Evolutionary conservation across 2,888 invertebrate genomes (phyloP).

Genomic region (Branchipolynoe longqiensis): DNA sequence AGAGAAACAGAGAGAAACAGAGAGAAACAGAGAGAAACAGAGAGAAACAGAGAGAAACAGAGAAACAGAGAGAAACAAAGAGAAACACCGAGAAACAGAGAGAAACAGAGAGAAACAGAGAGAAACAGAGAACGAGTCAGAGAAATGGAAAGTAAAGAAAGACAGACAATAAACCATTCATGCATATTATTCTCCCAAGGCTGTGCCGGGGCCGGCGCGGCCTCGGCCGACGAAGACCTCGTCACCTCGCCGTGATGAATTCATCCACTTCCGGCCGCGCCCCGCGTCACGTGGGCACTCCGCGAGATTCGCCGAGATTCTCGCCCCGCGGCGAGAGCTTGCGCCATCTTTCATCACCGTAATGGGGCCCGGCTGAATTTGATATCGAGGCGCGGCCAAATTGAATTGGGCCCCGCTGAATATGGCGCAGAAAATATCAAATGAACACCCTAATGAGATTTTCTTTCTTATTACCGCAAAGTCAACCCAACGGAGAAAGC

Average conservation of each 20-base stretch:
- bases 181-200: too few relatives aligned
- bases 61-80: too few relatives aligned
- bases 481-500: conserved; percentile 35
- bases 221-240: background rate
- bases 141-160: background rate
- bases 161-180: background rate
- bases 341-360: conserved; percentile 42
- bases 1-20: too few relatives aligned
- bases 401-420: conserved; percentile 45
- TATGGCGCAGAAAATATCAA: conserved; percentile 44
- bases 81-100: too few relatives aligned
- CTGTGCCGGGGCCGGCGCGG: too few relatives aligned
- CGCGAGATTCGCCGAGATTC: conserved; percentile 38
- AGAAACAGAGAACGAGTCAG: too few relatives aligned
- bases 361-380: conserved; percentile 45
- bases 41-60: too few relatives aligned
- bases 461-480: conserved; percentile 50
- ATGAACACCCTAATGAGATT: conserved; percentile 42
- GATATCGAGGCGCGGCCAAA: conserved; percentile 40
- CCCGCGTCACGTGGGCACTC: conserved; percentile 30
- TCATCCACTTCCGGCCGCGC: background rate
- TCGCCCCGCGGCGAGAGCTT: conserved; percentile 38
- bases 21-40: too few relatives aligned
- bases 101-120: too few relatives aligned
- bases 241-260: background rate